Conservation (phyloP, 2,113 vertebrate genomes). For the Oryzias melastigma region DNA sequence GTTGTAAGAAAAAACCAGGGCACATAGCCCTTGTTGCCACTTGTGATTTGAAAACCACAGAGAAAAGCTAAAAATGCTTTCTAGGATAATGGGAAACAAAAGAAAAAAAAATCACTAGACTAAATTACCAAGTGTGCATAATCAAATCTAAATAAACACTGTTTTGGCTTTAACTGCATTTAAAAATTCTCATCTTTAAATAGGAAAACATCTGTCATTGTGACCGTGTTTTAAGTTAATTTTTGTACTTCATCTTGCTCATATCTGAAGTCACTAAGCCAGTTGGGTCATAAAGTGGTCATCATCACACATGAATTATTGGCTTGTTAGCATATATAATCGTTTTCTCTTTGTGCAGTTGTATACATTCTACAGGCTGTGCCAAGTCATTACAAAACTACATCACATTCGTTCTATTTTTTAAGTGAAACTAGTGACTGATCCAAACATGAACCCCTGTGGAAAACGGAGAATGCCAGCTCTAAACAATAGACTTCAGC, state of each 20-base stretch:
- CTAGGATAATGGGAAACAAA: slow-evolving; percentile 59
- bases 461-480: slow-evolving; percentile 56
- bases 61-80: slow-evolving; percentile 61
- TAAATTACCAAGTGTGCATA: no score
- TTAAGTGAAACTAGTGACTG: slow-evolving; percentile 42
- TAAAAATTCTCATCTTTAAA: not conserved
- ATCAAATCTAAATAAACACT: no score
- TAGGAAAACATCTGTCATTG: slow-evolving; percentile 1
- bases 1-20: slow-evolving; percentile 44
- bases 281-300: slow-evolving; percentile 17
- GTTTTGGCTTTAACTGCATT: no score
- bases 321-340: slow-evolving; percentile 17
- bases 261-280: slow-evolving; percentile 8
- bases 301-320: slow-evolving; percentile 8
- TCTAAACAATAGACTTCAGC: slow-evolving; percentile 59
- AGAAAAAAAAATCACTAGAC: not conserved
- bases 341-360: not conserved
- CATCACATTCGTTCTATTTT: slow-evolving; percentile 42
- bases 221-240: not conserved
- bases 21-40: slow-evolving; percentile 49
- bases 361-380: slow-evolving; percentile 15
- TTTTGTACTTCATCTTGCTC: slow-evolving; percentile 16
- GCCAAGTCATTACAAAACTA: slow-evolving; percentile 29
- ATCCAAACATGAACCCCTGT: slow-evolving; percentile 47
- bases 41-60: slow-evolving; percentile 51